Percentiles rank a stretch among this genome's conserved stretches.
phyloP scores from a whole-genome alignment of 37 sponge, comb jelly and placozoan species.

The Lycopodina hypogea region DNA sequence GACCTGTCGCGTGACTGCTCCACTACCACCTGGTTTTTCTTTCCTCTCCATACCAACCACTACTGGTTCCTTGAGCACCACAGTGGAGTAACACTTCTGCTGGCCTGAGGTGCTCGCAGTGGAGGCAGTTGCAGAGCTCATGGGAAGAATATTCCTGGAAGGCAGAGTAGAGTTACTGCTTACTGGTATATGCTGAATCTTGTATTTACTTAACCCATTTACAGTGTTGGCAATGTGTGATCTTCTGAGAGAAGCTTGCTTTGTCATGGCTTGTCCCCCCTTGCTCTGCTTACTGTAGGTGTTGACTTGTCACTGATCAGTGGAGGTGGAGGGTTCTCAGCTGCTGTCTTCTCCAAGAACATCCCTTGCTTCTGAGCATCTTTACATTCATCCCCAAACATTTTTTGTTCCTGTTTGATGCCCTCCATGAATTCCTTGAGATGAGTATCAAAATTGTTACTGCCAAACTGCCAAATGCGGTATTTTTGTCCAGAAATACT shows the following conservation, averaged over 20 bases:
- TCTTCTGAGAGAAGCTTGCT: too few species aligned
- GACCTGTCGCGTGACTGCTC: background rate
- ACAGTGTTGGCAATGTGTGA: background rate
- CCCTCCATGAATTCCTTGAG: constrained; percentile 51
- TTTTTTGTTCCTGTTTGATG: constrained; percentile 54
- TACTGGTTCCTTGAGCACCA: background rate
- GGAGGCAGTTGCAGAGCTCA: background rate
- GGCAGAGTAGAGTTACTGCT: background rate
- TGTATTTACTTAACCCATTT: background rate
- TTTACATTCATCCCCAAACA: constrained; percentile 56
- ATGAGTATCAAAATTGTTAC: constrained; percentile 70
- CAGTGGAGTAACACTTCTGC: too few species aligned
- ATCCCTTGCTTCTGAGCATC: constrained; percentile 50
- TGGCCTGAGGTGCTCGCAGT: background rate
- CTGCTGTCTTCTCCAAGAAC: constrained; percentile 19
- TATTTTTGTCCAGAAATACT: too few species aligned
- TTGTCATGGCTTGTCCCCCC: too few species aligned
- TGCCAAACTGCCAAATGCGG: too few species aligned
- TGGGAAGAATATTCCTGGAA: too few species aligned
- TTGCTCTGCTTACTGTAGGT: background rate
- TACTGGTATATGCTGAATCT: too few species aligned
- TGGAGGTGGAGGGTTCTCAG: constrained; percentile 8
- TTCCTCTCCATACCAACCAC: constrained; percentile 25
- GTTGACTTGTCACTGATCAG: constrained; percentile 8
- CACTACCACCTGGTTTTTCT: background rate